Conservation (phyloP, 2,797 vertebrate genomes). For the Fundulus diaphanus region DNA sequence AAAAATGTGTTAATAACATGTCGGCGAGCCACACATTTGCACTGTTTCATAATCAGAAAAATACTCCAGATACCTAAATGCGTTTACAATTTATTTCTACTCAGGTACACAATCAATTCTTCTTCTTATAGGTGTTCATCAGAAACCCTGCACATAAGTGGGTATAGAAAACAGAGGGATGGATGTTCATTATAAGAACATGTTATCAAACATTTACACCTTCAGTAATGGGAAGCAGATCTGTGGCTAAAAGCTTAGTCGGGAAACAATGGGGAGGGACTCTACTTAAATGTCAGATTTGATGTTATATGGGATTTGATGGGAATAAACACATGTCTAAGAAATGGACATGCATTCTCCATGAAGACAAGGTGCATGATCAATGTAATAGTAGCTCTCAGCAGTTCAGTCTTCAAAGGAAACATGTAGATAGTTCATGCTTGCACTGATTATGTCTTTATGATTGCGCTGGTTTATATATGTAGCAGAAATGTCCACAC, state of each 20-base stretch:
- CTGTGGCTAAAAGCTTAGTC: not conserved
- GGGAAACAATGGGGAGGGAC: not conserved
- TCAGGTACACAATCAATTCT: no score
- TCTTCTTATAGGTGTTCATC: no score
- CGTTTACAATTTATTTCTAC: no score
- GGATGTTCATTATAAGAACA: no score
- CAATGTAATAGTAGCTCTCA: not conserved
- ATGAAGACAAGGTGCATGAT: not conserved
- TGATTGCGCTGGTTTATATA: not conserved
- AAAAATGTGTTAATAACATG: conserved; percentile 2
- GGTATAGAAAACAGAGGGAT: no score
- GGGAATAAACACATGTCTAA: not conserved
- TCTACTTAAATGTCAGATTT: not conserved
- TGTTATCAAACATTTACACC: not conserved
- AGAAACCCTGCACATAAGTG: no score
- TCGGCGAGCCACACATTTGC: not conserved
- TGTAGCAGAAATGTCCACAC: not conserved
- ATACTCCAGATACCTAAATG: not conserved
- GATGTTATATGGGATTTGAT: conserved; percentile 1
- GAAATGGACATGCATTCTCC: not conserved
- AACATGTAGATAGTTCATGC: not conserved
- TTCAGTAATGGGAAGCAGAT: not conserved
- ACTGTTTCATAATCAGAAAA: conserved; percentile 1
- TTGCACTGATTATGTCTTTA: not conserved
- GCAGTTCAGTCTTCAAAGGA: not conserved